Base-by-base conservation (phyloP, 2,113 vertebrate species). In the Anser brachyrhynchus region DNA sequence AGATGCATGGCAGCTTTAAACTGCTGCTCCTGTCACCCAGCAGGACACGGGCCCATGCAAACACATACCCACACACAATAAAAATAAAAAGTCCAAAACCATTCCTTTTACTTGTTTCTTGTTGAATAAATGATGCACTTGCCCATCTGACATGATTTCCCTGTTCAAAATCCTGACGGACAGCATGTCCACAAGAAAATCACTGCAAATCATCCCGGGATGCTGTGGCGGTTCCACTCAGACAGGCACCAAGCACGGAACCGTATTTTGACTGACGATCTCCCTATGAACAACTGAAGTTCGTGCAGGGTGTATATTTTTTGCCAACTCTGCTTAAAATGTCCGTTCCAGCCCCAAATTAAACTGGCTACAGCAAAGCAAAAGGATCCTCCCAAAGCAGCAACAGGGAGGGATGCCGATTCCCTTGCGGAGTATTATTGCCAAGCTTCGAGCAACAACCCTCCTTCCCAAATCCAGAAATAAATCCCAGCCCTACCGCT, bases 21-120 rank as follows among this genome's bases (percentile, higher is more conserved):
- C 85, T 90, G 73, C 44, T 90, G 87, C 65, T 89, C 72, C 90
- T 83, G 81, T 90, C 92, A 93, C 85, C 90, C 89, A 88, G 84
- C 66, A 65, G 90, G 95, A 73, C 88, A 21, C 65, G 10, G 54
- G 51, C 67, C 62, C 15, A 8, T 2, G 74, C 71, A 35, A 58
- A 44, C 88, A 70, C 58, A 66, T 35, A 51, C 35, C 15, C 61
- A 61, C 49, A 25, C 49, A 51, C 22, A 23, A 51, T 21, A 49
- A 46, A 46, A 46, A 76, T 51, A 11, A 11, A 21, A n/a, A 37
- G 43, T 46, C 25, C 13, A 11, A 92, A 73, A 83, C 4, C 61
- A 11, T 46, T 73, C 59, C 6, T 80, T 77, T 80, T n/a, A 57
- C 26, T 80, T 12, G 0, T 64, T 66, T 69, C 33, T 43, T 12